phyloP scores from a whole-genome alignment of 2,797 vertebrate genomes.

The Dryobates pubescens region DNA sequence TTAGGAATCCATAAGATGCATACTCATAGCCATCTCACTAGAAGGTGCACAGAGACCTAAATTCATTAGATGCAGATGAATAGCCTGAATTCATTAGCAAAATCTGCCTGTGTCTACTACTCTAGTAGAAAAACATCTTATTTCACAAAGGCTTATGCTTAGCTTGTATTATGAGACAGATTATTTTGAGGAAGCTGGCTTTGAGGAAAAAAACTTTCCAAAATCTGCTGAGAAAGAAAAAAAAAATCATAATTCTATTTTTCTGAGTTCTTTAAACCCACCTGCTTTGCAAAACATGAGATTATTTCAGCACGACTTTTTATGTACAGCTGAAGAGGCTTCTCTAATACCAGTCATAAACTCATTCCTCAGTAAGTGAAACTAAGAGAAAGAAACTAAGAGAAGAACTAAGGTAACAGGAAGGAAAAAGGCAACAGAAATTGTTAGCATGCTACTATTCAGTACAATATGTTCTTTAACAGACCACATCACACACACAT shows the following conservation, averaged over 20 bases:
- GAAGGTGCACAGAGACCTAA: neutral
- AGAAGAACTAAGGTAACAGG: too few species aligned
- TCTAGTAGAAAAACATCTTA: neutral
- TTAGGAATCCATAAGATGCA: constrained; percentile 13
- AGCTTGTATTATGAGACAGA: neutral
- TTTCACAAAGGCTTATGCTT: neutral
- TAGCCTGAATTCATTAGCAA: neutral
- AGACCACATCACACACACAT: neutral
- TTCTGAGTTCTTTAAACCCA: neutral
- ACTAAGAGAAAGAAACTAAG: neutral
- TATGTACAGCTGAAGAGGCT: neutral
- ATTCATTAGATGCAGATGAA: neutral
- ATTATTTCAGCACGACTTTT: neutral
- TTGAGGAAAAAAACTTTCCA: neutral
- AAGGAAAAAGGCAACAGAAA: neutral
- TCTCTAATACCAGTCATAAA: neutral
- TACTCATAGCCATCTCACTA: neutral
- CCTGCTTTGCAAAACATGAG: neutral
- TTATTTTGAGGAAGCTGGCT: neutral
- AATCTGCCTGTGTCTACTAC: neutral
- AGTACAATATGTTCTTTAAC: neutral
- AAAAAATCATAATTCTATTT: neutral
- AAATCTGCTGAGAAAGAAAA: neutral
- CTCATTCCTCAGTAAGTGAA: neutral
- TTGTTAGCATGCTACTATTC: neutral